Base-by-base conservation (phyloP, 2,113 vertebrate genomes). In the Sterrhoptilus dennistouni region DNA sequence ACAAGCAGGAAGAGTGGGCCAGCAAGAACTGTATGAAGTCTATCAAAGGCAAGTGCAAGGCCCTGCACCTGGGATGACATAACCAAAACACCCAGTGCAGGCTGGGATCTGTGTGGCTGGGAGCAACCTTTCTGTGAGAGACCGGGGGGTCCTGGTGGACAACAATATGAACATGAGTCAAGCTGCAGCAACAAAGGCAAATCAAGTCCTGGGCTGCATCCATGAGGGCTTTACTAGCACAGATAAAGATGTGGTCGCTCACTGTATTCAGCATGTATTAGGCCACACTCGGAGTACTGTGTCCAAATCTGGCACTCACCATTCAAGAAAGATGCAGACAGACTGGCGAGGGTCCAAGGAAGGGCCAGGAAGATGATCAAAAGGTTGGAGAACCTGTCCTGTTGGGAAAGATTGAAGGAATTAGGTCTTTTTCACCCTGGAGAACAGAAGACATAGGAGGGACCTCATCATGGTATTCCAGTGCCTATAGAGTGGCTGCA, bases 401-500 rank as follows among this genome's bases (percentile, higher is more conserved):
- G 6, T 60, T 38, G 50, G 27, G 31, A 64, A 68, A 69, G 59
- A 35, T 14, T 57, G 38, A 59, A 69, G 15, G 35, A 65, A 6
- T 61, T 87, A 19, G 2, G 11, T 38, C 31, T 63, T 91, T 91
- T 68, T 83, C 42, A 80, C 3, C 12, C 18, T 42, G 31, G 35
- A 38, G 44, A 53, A 80, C 27, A 29, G 49, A 57, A 80, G 52
- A 11, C 24, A 21, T 9, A 10, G 9, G 28, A 24, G 17, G 5
- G 13, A 54, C 21, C 12, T 54, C 12, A 60, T 44, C 9, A 14
- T 23, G 23, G 15, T 69, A 53, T 90, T 59, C 24, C 18, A 54
- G 31, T 24, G 31, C 33, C 28, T 45, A 9, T 49, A 49, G 9
- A 3, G 18, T 0, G 0, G 21, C 21, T 53, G 17, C 38, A 19